These are phyloP conservation scores for Ctenopoma kingsleyae DNA, from an alignment of 2,797 vertebrate species.

Conservation along the genomic window DNA sequence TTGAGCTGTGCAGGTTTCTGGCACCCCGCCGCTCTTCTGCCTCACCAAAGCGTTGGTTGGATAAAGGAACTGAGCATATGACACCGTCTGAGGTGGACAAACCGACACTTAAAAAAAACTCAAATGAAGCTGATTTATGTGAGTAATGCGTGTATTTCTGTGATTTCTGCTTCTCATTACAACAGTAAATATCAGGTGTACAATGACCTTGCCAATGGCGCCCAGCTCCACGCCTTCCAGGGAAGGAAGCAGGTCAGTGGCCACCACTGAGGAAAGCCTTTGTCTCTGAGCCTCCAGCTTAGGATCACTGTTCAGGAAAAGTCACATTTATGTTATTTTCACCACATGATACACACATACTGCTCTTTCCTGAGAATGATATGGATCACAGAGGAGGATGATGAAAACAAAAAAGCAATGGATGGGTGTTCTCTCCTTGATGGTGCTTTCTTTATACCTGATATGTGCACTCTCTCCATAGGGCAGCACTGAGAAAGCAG, in stretches of 20 bases:
- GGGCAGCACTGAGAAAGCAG: constrained; percentile 96
- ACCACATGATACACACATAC: background rate
- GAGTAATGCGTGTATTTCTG: background rate
- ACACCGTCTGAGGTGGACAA: constrained; percentile 88
- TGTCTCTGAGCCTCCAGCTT: constrained; percentile 92
- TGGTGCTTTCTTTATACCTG: constrained; percentile 86
- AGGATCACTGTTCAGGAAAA: constrained; percentile 86
- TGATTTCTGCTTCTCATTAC: background rate
- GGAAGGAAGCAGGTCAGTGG: constrained; percentile 89
- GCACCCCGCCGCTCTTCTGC: constrained; percentile 84
- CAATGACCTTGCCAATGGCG: constrained; percentile 91
- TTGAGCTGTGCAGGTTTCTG: constrained; percentile 77
- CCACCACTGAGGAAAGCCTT: constrained; percentile 91
- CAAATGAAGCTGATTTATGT: background rate
- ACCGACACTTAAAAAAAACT: background rate
- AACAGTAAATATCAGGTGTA: too few relatives aligned
- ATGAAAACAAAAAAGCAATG: constrained; percentile 54
- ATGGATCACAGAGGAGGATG: constrained; percentile 42
- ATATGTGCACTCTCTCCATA: constrained; percentile 92
- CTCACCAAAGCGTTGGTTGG: constrained; percentile 94
- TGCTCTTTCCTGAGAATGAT: constrained; percentile 26
- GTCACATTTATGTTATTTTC: constrained; percentile 35
- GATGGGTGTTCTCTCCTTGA: constrained; percentile 59
- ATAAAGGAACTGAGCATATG: constrained; percentile 94
- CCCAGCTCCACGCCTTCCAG: constrained; percentile 94